Evolutionary conservation across 2,113 vertebrate genomes (phyloP).

Genomic region (Lepisosteus osseus): DNA sequence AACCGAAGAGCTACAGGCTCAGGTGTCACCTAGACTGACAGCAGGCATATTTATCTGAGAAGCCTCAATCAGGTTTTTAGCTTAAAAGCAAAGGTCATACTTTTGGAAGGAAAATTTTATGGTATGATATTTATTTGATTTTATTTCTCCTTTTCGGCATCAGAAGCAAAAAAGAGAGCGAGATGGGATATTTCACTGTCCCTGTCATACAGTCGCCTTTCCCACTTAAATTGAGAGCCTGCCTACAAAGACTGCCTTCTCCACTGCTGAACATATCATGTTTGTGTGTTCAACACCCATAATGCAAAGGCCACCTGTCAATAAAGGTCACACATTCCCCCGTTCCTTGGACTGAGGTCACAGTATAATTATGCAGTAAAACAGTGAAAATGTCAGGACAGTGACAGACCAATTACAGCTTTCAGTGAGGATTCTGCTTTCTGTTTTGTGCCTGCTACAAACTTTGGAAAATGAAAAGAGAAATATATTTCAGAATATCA

Average conservation of each 20-base stretch:
- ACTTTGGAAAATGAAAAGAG: too few relatives aligned
- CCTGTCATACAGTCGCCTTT: not conserved
- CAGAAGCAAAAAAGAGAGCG: not conserved
- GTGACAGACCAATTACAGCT: not conserved
- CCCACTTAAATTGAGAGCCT: not conserved
- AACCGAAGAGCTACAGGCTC: too few relatives aligned
- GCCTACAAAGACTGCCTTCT: not conserved
- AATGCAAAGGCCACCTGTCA: constrained; percentile 1
- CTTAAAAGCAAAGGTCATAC: too few relatives aligned
- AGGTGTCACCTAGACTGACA: too few relatives aligned
- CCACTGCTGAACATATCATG: not conserved
- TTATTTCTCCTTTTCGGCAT: not conserved
- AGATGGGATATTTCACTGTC: not conserved
- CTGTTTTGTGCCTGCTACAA: too few relatives aligned
- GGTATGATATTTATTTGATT: not conserved
- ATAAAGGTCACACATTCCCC: not conserved
- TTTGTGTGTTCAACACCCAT: not conserved
- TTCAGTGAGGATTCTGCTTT: not conserved
- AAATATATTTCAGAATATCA: too few relatives aligned
- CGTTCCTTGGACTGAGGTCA: not conserved
- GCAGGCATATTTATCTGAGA: too few relatives aligned
- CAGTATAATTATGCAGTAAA: not conserved
- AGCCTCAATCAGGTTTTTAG: too few relatives aligned
- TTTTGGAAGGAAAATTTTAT: not conserved
- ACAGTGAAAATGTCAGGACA: not conserved